Evolutionary conservation across 2,888 invertebrate genomes (phyloP).

Genomic region (Gymnocheta viridis): DNA sequence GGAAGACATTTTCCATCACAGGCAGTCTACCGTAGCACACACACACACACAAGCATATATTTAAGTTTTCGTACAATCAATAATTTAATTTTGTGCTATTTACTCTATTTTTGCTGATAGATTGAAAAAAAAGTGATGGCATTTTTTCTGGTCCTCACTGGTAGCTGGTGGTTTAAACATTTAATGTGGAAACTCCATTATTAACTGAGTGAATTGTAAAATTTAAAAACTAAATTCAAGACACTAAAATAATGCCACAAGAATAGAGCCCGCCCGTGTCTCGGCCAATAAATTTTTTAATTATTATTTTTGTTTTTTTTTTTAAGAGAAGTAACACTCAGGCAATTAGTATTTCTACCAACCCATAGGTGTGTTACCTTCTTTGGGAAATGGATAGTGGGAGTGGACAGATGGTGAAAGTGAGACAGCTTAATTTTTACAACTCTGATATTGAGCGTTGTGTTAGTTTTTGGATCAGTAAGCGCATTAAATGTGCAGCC

Average conservation of each 20-base stretch:
- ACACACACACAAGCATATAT: background rate
- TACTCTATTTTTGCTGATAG: slow-evolving; percentile 2
- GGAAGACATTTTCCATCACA: slow-evolving; percentile 31
- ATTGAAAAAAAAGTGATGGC: slow-evolving; percentile 65
- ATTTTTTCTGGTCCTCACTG: slow-evolving; percentile 56
- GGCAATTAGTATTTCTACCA: no score
- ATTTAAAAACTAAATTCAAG: slow-evolving; percentile 52
- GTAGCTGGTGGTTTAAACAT: slow-evolving; percentile 59
- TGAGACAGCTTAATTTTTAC: no score
- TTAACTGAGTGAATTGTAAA: slow-evolving; percentile 76
- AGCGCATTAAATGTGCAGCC: no score
- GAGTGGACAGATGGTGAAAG: no score
- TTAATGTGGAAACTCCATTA: slow-evolving; percentile 79
- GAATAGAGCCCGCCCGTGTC: no score
- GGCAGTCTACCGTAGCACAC: background rate
- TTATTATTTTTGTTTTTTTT: no score
- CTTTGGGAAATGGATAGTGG: no score
- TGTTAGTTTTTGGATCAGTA: no score
- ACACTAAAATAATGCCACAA: background rate
- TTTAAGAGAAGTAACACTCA: no score
- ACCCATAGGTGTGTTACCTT: no score
- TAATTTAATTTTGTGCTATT: background rate
- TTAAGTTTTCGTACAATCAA: background rate
- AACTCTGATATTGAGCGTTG: no score
- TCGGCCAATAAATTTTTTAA: no score